phyloP scores from a whole-genome alignment of 2,797 vertebrate species.

The Streptopelia turtur region DNA sequence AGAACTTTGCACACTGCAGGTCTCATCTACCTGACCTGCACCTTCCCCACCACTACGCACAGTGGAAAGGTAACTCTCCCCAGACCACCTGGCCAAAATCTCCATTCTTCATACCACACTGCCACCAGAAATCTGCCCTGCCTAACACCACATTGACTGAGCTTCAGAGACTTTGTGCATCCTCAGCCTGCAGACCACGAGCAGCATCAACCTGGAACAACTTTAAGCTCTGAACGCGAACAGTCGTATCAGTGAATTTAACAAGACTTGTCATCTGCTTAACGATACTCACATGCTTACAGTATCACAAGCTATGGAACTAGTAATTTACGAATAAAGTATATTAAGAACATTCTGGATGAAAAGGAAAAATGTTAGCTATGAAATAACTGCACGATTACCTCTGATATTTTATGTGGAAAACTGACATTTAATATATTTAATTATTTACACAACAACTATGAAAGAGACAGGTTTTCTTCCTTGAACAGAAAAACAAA shows the following conservation, averaged over 20 bases:
- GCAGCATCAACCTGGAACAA: neutral
- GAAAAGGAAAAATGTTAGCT: neutral
- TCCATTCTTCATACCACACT: neutral
- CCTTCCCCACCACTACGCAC: fast-evolving
- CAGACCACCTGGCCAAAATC: neutral
- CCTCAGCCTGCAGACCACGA: neutral
- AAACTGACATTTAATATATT: constrained; percentile 55
- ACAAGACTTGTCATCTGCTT: constrained; percentile 1
- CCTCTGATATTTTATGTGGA: constrained; percentile 29
- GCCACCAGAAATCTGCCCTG: neutral
- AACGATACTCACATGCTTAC: neutral
- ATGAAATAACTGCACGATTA: neutral
- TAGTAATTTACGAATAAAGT: neutral
- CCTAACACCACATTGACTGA: fast-evolving
- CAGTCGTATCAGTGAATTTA: neutral
- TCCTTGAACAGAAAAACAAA: neutral
- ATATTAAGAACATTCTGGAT: neutral
- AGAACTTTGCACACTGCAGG: neutral
- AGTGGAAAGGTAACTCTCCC: neutral
- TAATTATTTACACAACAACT: constrained; percentile 51
- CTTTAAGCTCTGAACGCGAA: neutral
- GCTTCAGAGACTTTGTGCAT: fast-evolving
- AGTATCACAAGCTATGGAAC: neutral
- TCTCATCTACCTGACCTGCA: neutral
- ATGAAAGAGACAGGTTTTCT: neutral